Evolutionary conservation across 2,888 invertebrate genomes (phyloP), one percentile per base, ranked within the genome.

Genomic region (Catonia carolina): DNA sequence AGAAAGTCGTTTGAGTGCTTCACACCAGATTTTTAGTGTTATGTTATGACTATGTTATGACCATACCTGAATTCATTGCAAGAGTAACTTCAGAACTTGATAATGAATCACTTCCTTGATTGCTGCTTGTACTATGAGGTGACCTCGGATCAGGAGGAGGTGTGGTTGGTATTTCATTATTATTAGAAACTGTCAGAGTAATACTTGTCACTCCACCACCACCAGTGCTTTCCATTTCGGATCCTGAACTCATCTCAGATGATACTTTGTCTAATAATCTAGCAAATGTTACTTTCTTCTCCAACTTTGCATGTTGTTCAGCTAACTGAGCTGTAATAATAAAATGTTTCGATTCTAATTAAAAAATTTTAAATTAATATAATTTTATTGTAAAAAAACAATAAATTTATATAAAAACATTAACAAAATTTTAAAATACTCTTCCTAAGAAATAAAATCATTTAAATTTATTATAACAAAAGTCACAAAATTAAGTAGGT

Each of bases 241-340:
- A 85, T 55, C 85, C 83, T 0, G 84, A 84, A 67, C 83, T 85
- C 75, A 86, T 85, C 75, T 86, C 87, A 7, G 85, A 83, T 10
- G 85, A 85, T 4, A 86, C 85, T 72, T 83, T 85, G 68, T 83
- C 86, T 18, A 86, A 71, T 50, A 87, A 71, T 61, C 85, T 77
- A 0, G 87, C 86, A 68, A 87, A 87, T 1, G 86, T 86, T 6
- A 87, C 86, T 71, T 86, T 86, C 73, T 86, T 86, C 68, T 86
- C 86, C 53, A 85, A 71, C 67, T 85, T 86, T 10, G 56, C 52
- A 10, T 56, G 39, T 45, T 54, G 50, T 7, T 23, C 52, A 17
- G 41, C 15, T 1, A 45, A 27, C 18, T 20, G 33, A 15, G 35
- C 45, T 53, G 20, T n/a, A 33, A 52, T 6, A 15, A 3, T n/a